phyloP scores from a whole-genome alignment of 2,797 vertebrate genomes.

The Urophycis tenuis region DNA sequence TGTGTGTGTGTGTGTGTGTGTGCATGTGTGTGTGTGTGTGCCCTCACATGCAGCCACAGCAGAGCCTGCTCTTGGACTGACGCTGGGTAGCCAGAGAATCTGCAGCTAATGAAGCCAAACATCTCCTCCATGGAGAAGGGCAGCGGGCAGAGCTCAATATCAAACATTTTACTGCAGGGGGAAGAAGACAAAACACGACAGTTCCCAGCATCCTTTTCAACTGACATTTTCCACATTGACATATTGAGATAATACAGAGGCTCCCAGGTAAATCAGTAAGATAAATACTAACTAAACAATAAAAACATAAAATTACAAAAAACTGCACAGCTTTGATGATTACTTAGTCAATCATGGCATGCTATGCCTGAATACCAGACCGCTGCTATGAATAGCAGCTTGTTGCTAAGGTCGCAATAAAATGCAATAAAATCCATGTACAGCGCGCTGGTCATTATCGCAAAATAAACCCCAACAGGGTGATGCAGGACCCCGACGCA shows the following conservation, averaged over 20 bases:
- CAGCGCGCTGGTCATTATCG: no score
- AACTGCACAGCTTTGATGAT: no score
- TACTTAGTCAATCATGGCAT: no score
- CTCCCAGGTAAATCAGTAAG: no score
- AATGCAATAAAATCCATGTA: no score
- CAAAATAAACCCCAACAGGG: no score
- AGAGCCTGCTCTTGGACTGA: conserved; percentile 97
- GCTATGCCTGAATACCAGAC: no score
- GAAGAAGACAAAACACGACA: conserved; percentile 13
- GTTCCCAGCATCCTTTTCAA: background rate
- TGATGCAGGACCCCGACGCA: no score
- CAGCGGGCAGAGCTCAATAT: conserved; percentile 94
- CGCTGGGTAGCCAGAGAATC: conserved; percentile 95
- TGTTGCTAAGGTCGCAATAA: no score
- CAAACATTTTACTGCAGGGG: conserved; percentile 96
- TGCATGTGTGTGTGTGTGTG: conserved; percentile 9
- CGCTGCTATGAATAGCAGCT: no score
- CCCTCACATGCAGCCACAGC: conserved; percentile 95
- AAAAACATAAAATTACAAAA: background rate
- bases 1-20: conserved; percentile 9
- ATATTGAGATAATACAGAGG: background rate
- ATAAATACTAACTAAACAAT: no score
- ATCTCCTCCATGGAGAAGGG: conserved; percentile 99
- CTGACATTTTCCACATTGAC: no score
- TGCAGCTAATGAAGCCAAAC: conserved; percentile 98